Evolutionary conservation across 2,888 invertebrate species (phyloP).

Genomic region (Heliconius cydno): DNA sequence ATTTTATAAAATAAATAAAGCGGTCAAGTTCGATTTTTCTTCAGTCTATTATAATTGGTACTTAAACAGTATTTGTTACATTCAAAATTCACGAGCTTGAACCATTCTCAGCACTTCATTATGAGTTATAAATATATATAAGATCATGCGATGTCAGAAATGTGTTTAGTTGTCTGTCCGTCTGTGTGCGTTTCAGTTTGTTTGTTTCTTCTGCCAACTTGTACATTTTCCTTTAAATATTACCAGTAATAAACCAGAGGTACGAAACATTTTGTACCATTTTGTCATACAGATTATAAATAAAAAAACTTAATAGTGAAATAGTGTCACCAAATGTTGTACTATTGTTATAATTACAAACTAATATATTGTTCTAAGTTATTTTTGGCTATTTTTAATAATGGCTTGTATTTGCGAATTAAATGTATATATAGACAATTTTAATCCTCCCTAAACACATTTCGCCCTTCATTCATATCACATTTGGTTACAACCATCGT

Average conservation of each 20-base stretch:
- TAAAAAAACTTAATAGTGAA: background rate
- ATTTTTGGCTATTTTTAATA: constrained; percentile 1
- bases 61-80: constrained; percentile 41
- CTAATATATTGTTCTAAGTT: constrained; percentile 21
- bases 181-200: constrained; percentile 40
- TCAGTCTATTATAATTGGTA: constrained; percentile 27
- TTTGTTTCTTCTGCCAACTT: constrained; percentile 8
- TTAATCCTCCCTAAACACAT: constrained; percentile 37
- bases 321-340: background rate
- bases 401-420: constrained; percentile 2
- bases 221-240: constrained; percentile 1
- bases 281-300: background rate
- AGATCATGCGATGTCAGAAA: constrained; percentile 48
- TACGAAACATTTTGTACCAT: constrained; percentile 2
- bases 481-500: constrained; percentile 49
- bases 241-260: background rate
- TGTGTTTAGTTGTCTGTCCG: constrained; percentile 53
- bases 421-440: constrained; percentile 12
- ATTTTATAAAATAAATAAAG: background rate
- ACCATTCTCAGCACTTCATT: constrained; percentile 44
- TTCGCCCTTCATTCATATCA: constrained; percentile 44
- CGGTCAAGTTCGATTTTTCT: constrained; percentile 2
- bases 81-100: constrained; percentile 45
- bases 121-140: constrained; percentile 38
- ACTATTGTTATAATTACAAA: constrained; percentile 9